Evolutionary conservation across 1,140 invertebrate species (phyloP), one percentile per base, ranked within the genome.

Genomic region (Solenopsis fugax): DNA sequence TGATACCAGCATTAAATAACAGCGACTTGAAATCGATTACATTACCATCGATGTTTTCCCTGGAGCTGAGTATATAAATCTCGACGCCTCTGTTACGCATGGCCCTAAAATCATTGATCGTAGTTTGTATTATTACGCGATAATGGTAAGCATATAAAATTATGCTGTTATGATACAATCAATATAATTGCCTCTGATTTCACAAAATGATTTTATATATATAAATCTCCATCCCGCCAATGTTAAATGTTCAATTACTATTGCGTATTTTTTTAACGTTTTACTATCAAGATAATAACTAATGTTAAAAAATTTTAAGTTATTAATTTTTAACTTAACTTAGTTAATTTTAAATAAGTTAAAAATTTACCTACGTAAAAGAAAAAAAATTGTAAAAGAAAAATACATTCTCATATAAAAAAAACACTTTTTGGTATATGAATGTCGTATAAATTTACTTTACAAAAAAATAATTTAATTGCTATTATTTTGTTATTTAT

Each of bases 81-180:
- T 99, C 99, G 0, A 99, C 96, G 4, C 99, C 98, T 93, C 99
- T 96, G 94, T 99, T 99, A 85, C 99, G 96, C 99, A 99, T 99
- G 0, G 99, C 99, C 92, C 99, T 97, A 91, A 73, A 95, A 95
- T 89, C 4, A 18, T 41, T 13, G 6, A 16, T 80, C 2, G 41
- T 54, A 2, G 7, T 48, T 56, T 13, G 5, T n/a, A 54, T 73
- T 54, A 12, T 0, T n/a, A n/a, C n/a, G 24, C 29, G 12, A 37
- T 52, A 54, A 54, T 37, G 12, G 7, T 16, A 50, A 41, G 7
- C 29, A 71, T 48, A 0, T 6, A 65, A 41, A 71, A 52, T 72
- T 34, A 75, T 21, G 3, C 2, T 54, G n/a, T 56, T 10, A 13
- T 29, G 12, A 75, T 75, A 41, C 41, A 37, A 56, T 75, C 41